These are phyloP conservation scores for Castor canadensis DNA, from an alignment of 2,113 vertebrate species.

Conservation along the genomic window DNA sequence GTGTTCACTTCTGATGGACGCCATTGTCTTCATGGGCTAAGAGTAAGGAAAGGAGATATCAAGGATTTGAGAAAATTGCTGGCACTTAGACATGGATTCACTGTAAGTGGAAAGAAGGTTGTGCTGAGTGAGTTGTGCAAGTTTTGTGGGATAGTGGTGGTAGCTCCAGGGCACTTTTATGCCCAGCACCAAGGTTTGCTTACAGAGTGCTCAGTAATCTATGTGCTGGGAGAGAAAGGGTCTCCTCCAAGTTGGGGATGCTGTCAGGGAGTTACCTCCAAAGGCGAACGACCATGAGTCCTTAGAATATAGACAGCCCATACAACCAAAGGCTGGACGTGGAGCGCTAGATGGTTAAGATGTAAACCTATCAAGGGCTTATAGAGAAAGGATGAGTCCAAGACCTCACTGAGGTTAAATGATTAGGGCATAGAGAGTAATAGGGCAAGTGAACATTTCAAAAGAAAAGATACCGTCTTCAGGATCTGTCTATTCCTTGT, in stretches of 20 bases:
- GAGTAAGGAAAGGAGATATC: not conserved
- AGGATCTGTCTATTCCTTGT: not conserved
- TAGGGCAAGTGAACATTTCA: rapidly evolving
- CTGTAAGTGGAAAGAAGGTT: not conserved
- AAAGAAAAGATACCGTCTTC: not conserved
- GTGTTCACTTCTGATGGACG: not conserved
- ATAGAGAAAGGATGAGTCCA: not conserved
- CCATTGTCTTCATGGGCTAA: not conserved
- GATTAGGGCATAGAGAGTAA: not conserved
- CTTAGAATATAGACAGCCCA: not conserved
- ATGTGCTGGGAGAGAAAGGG: not conserved
- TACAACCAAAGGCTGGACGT: not conserved
- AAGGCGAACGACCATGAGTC: not conserved
- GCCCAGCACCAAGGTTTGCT: not conserved
- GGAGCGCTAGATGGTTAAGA: not conserved
- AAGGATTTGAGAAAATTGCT: not conserved
- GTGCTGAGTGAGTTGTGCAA: not conserved
- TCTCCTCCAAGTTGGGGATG: not conserved
- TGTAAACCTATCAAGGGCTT: not conserved
- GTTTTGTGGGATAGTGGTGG: not conserved
- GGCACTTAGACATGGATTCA: not conserved
- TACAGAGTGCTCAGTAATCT: rapidly evolving
- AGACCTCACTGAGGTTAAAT: not conserved
- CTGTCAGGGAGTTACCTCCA: not conserved
- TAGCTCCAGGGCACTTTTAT: too few relatives aligned